Percentiles rank a stretch among this genome's conserved stretches.
phyloP scores from a whole-genome alignment of 2,113 vertebrate species.

The Pituophis catenifer region DNA sequence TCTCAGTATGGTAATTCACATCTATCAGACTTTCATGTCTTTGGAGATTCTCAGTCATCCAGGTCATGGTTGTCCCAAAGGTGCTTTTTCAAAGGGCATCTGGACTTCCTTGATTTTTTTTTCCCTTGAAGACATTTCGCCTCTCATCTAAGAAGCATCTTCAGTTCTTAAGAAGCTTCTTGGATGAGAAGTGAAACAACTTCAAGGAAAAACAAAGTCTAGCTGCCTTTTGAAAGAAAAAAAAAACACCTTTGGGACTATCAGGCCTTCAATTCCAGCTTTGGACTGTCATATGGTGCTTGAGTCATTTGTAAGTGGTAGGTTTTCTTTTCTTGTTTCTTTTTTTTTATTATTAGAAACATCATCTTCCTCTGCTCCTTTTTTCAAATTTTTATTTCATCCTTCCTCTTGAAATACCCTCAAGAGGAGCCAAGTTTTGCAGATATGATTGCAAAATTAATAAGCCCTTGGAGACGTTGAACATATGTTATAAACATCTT shows the following conservation, averaged over 20 bases:
- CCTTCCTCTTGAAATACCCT: constrained; percentile 7
- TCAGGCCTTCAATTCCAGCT: not conserved
- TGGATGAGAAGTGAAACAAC: not conserved
- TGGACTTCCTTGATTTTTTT: not conserved
- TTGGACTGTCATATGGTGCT: not conserved
- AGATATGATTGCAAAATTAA: constrained; percentile 57
- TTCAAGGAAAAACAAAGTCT: not conserved
- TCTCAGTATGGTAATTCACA: not conserved
- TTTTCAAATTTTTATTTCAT: not conserved
- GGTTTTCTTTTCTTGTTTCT: not conserved
- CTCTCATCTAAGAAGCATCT: not conserved
- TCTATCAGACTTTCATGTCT: not conserved
- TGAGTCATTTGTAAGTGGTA: not conserved
- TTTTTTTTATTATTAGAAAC: not conserved
- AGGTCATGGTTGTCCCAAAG: too few species aligned
- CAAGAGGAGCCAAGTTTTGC: constrained; percentile 52
- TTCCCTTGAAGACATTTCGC: not conserved
- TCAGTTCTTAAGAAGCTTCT: not conserved
- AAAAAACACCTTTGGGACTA: not conserved
- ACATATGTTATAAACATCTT: constrained; percentile 63
- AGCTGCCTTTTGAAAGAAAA: not conserved
- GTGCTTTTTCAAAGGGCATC: too few species aligned
- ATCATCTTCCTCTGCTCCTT: not conserved
- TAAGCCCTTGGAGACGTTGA: constrained; percentile 62
- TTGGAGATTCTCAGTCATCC: too few species aligned